phyloP scores from a whole-genome alignment of 2,888 invertebrate genomes.

The Heliconius charithonia region DNA sequence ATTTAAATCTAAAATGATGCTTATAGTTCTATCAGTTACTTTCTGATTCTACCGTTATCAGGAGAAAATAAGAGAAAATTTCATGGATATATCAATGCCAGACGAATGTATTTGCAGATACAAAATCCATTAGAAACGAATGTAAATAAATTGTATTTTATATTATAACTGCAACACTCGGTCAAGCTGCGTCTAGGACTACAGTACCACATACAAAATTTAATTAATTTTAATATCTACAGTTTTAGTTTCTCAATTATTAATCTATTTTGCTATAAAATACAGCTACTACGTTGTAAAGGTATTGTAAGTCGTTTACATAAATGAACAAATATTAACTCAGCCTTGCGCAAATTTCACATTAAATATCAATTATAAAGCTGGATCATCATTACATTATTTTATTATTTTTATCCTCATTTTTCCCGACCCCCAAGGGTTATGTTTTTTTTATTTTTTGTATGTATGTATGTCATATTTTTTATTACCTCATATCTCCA shows the following conservation, averaged over 20 bases:
- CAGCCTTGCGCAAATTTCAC: background rate
- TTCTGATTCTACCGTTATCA: too few species aligned
- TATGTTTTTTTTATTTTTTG: too few species aligned
- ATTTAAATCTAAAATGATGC: too few species aligned
- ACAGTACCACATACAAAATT: background rate
- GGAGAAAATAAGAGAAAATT: too few species aligned
- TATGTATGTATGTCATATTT: too few species aligned
- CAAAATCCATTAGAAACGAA: background rate
- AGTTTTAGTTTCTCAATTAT: background rate
- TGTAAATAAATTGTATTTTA: background rate
- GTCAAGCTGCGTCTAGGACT: background rate
- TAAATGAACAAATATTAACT: conserved; percentile 10
- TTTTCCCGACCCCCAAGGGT: too few species aligned
- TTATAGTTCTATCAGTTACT: too few species aligned
- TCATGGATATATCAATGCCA: background rate
- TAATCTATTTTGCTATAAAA: background rate
- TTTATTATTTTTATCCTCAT: background rate
- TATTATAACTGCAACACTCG: too few species aligned
- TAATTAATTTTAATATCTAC: background rate
- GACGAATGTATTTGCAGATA: background rate
- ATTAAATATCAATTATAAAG: background rate
- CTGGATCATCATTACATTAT: background rate
- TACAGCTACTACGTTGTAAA: background rate
- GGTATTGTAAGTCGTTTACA: conserved; percentile 2
- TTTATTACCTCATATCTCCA: too few species aligned